phyloP scores from a whole-genome alignment of 1,140 invertebrate genomes.

The Scaptomyza montana region DNA sequence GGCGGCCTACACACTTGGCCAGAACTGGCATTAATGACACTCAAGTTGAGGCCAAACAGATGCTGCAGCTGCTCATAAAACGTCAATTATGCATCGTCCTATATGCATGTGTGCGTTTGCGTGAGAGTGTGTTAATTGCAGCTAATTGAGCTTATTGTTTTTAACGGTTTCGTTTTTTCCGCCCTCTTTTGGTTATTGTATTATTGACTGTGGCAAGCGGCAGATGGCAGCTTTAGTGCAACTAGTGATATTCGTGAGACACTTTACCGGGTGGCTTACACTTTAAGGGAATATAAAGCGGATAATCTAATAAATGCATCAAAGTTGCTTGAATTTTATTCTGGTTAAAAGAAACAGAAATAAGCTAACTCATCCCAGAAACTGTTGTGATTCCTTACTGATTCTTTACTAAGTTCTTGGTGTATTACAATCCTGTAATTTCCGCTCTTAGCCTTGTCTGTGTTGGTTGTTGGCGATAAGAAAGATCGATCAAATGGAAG shows the following conservation, averaged over 20 bases:
- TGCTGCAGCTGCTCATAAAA: constrained; percentile 70
- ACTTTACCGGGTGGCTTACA: background rate
- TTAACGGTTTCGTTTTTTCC: constrained; percentile 52
- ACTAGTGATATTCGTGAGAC: constrained; percentile 39
- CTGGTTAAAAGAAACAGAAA: too few relatives aligned
- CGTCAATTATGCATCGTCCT: constrained; percentile 59
- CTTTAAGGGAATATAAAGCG: background rate
- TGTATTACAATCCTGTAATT: background rate
- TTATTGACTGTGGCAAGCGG: background rate
- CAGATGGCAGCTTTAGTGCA: constrained; percentile 47
- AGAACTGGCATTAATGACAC: constrained; percentile 57
- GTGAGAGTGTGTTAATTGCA: constrained; percentile 49
- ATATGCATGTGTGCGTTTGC: constrained; percentile 8
- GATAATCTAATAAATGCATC: background rate
- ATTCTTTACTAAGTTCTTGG: background rate
- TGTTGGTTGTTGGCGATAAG: background rate
- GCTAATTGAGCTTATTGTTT: constrained; percentile 78
- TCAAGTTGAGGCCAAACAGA: constrained; percentile 53
- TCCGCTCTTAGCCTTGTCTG: background rate
- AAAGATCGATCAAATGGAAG: constrained; percentile 38
- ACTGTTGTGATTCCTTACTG: too few relatives aligned
- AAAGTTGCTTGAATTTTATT: background rate
- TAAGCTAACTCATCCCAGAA: too few relatives aligned
- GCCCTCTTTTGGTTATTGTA: constrained; percentile 18
- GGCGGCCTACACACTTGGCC: constrained; percentile 61